These are phyloP conservation scores for Cephalopachus bancanus DNA, from an alignment of 2,797 vertebrate genomes.

Conservation along the genomic window DNA sequence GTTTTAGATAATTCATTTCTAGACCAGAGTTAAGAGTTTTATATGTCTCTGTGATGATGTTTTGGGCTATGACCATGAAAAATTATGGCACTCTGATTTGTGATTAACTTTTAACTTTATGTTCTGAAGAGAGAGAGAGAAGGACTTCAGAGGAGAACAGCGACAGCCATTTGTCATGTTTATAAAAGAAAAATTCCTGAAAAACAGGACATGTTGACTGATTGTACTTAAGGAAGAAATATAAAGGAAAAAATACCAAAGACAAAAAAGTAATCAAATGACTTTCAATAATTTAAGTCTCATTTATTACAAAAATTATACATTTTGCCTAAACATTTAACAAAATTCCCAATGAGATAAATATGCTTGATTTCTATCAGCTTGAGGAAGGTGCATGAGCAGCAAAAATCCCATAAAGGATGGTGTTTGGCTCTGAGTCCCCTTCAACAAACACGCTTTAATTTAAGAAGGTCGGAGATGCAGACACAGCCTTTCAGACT, in stretches of 20 bases:
- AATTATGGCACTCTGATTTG: slow-evolving; percentile 42
- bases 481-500: neutral
- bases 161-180: neutral
- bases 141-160: slow-evolving; percentile 11
- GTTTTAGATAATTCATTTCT: slow-evolving; percentile 67
- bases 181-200: slow-evolving; percentile 43
- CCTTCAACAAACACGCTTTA: neutral
- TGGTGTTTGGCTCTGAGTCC: neutral
- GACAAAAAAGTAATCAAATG: slow-evolving; percentile 38
- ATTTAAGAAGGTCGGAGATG: neutral
- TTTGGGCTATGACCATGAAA: slow-evolving; percentile 56
- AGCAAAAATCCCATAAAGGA: slow-evolving; percentile 6
- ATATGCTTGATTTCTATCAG: neutral
- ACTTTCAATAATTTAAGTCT: neutral
- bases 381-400: neutral
- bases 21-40: slow-evolving; percentile 53
- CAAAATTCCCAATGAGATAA: slow-evolving; percentile 49
- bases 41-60: slow-evolving; percentile 32
- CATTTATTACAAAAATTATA: slow-evolving; percentile 14
- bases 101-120: slow-evolving; percentile 73
- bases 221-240: slow-evolving; percentile 57
- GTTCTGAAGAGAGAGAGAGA: neutral
- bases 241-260: slow-evolving; percentile 58
- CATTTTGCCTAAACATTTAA: slow-evolving; percentile 51
- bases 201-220: slow-evolving; percentile 44